phyloP scores from a whole-genome alignment of 1,140 invertebrate genomes.

The Mizuhopecten yessoensis region DNA sequence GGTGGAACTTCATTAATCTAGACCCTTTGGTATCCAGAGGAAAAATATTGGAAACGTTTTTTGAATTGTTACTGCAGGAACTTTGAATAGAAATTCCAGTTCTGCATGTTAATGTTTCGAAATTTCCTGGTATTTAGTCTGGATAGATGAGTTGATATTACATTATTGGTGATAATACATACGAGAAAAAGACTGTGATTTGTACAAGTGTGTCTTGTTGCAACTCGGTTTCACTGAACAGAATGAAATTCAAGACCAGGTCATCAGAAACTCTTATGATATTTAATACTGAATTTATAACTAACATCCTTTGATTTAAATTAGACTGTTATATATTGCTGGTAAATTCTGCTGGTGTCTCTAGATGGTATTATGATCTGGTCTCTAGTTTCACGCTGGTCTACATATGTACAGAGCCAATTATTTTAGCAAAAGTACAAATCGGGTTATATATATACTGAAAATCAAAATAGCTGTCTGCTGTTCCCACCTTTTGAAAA shows the following conservation, averaged over 20 bases:
- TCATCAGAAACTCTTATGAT: neutral
- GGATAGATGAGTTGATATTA: no score
- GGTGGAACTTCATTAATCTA: no score
- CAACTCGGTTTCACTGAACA: conserved; percentile 14
- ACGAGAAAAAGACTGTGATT: conserved; percentile 26
- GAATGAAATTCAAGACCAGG: conserved; percentile 6
- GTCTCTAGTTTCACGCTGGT: conserved; percentile 12
- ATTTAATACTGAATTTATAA: neutral
- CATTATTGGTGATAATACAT: neutral
- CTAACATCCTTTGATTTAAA: no score
- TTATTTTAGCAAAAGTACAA: neutral
- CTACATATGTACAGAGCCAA: neutral
- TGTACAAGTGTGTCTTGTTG: conserved; percentile 20
- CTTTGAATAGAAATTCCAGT: no score
- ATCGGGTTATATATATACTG: neutral
- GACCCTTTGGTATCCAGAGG: no score
- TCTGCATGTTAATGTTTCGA: no score
- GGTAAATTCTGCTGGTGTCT: neutral
- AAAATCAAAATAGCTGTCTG: neutral
- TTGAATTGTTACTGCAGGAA: no score
- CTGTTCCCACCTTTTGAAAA: neutral
- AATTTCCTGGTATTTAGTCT: no score
- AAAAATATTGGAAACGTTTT: no score
- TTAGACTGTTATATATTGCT: no score
- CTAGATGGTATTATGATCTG: neutral